Base-by-base conservation (phyloP, 2,113 vertebrate species). In the Amblyornis subalaris region DNA sequence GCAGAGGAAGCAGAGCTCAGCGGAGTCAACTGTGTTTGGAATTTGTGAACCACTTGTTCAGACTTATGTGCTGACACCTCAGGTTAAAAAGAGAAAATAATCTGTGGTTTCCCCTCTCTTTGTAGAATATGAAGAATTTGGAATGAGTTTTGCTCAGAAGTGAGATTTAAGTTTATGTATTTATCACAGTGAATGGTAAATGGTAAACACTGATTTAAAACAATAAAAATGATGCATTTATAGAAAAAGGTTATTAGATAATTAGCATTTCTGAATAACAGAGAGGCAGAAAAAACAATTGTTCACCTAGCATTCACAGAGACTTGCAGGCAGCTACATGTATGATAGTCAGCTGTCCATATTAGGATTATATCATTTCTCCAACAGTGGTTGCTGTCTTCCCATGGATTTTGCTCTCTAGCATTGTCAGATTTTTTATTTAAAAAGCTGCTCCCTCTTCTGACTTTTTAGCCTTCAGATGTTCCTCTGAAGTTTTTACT, bases 401-500 rank as follows among this genome's bases (percentile, higher is more conserved):
- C 26, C n/a, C 5, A 1, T 73, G 50, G 45, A 74, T 58, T 76
- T 88, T 85, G 61, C 44, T 75, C 23, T 80, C 25, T 88, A 3
- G 85, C 50, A 38, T 47, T 62, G 22, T 58, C 64, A 80, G 51
- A 35, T 14, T n/a, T 82, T 53, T 80, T 70, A 61, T 66, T 82
- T 88, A 0, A 88, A 85, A 90, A 50, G 26, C 57, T 91, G 10
- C 12, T 94, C 40, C 36, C 29, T 50, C 19, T 57, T 76, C 31
- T 82, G 40, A 84, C 36, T 31, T 51, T 88, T 76, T 78, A 42
- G 22, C 36, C 51, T 96, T 91, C 54, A 93, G 35, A 90, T 87
- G 78, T 33, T 92, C 4, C 36, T 84, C 80, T 88, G 47, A 77
- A 94, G 44, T 50, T 90, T 90, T 95, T 60, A 61, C 60, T 80